A percentile compares a stretch with the other conserved stretches of the same genome.
Evolutionary conservation across 2,113 vertebrate species (phyloP).

Genomic region (Kryptolebias marmoratus): DNA sequence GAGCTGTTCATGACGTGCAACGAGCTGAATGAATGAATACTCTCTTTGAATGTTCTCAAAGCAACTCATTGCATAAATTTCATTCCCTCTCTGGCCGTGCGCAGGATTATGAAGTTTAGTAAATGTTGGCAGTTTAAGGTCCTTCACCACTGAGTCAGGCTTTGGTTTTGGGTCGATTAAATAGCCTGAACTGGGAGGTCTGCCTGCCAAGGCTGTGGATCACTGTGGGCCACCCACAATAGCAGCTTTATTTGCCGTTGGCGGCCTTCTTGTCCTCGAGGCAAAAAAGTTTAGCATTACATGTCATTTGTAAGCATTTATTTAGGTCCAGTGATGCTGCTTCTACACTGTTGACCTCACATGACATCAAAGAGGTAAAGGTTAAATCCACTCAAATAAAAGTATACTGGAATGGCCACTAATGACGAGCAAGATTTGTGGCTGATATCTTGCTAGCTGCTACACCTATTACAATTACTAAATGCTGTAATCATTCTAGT

Average conservation of each 20-base stretch:
- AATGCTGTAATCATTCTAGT: too few species aligned
- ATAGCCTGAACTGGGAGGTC: constrained; percentile 72
- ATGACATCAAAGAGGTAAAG: constrained; percentile 30
- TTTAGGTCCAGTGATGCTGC: constrained; percentile 39
- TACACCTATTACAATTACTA: too few species aligned
- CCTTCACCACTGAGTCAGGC: constrained; percentile 59
- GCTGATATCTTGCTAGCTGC: too few species aligned
- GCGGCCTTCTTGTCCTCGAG: constrained; percentile 50
- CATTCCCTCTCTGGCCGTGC: constrained; percentile 35
- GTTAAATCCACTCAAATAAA: background rate
- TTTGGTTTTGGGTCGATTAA: constrained; percentile 72
- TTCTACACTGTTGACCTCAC: constrained; percentile 28
- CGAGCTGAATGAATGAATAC: constrained; percentile 57
- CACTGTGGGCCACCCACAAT: constrained; percentile 78
- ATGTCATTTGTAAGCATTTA: constrained; percentile 56
- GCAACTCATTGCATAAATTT: constrained; percentile 57
- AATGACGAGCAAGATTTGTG: too few species aligned
- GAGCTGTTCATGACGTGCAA: constrained; percentile 40
- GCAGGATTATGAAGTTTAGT: constrained; percentile 59
- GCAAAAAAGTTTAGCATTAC: constrained; percentile 63
- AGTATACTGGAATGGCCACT: too few species aligned
- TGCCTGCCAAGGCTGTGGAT: constrained; percentile 70
- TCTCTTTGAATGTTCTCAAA: constrained; percentile 35
- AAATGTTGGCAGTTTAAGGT: constrained; percentile 52
- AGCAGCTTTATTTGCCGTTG: constrained; percentile 77